phyloP scores from a whole-genome alignment of 1,140 invertebrate species.

The Ditylenchus dipsaci region DNA sequence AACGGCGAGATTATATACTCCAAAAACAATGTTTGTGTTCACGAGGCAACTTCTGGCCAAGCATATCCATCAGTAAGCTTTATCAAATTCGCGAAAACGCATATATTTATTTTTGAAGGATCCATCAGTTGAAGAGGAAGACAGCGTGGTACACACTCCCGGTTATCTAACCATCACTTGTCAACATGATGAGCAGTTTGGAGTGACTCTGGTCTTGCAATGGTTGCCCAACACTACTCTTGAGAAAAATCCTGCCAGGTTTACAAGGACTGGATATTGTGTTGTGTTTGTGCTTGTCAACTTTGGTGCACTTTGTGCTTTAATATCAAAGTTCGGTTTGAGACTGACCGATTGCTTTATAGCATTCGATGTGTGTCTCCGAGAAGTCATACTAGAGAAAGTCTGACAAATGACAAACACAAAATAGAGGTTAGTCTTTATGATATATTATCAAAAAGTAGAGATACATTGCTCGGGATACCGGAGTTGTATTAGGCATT shows the following conservation, averaged over 20 bases:
- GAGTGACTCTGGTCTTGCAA: constrained; percentile 77
- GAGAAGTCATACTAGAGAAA: constrained; percentile 23
- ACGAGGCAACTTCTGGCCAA: constrained; percentile 73
- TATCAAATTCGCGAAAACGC: neutral
- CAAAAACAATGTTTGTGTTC: constrained; percentile 89
- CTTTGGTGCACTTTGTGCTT: neutral
- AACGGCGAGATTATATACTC: constrained; percentile 56
- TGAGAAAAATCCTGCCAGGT: constrained; percentile 75
- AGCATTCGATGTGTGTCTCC: constrained; percentile 57
- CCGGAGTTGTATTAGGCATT: too few relatives aligned
- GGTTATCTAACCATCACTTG: constrained; percentile 81
- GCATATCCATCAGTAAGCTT: neutral
- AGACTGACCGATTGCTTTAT: constrained; percentile 7
- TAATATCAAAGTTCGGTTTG: neutral
- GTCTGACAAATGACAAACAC: neutral
- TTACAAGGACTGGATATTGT: constrained; percentile 5
- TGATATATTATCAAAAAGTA: too few relatives aligned
- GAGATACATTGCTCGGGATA: too few relatives aligned
- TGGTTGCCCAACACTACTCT: constrained; percentile 88
- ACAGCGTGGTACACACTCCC: constrained; percentile 71
- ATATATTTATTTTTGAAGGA: neutral
- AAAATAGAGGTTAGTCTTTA: constrained; percentile 7
- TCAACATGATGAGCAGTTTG: constrained; percentile 64
- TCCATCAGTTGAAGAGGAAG: neutral
- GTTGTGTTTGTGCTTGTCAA: constrained; percentile 11